These are phyloP conservation scores for Chromobotia macracanthus DNA, from an alignment of 2,797 vertebrate species.

Conservation along the genomic window DNA sequence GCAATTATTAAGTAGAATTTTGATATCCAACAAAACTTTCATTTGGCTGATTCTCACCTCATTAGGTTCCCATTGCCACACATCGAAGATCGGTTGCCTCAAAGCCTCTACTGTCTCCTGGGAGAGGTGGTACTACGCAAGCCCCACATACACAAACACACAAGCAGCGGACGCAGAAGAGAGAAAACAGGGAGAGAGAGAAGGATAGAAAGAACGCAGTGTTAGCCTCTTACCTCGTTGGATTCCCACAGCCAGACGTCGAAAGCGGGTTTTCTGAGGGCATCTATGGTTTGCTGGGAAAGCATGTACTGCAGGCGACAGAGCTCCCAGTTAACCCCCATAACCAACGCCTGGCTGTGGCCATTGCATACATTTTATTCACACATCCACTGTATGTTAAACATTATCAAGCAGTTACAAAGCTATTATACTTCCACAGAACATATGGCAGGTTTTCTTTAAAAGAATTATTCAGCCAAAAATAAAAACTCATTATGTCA, in stretches of 20 bases:
- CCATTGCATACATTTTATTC: slow-evolving; percentile 42
- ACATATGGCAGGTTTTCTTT: neutral
- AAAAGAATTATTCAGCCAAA: neutral
- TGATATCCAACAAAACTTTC: neutral
- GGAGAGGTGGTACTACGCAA: slow-evolving; percentile 87
- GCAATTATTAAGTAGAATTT: neutral
- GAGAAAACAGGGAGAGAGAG: slow-evolving; percentile 26
- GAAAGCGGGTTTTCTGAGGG: slow-evolving; percentile 86
- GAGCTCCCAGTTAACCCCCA: slow-evolving; percentile 62
- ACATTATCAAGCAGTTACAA: neutral
- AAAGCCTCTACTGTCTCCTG: slow-evolving; percentile 90
- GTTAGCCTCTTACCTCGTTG: slow-evolving; percentile 82
- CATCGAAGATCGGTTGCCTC: slow-evolving; percentile 90
- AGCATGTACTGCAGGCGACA: slow-evolving; percentile 84
- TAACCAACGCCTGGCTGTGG: slow-evolving; percentile 56
- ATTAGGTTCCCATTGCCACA: slow-evolving; percentile 94
- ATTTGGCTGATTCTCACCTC: slow-evolving; percentile 80
- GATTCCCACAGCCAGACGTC: slow-evolving; percentile 91
- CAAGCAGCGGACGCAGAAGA: slow-evolving; percentile 49
- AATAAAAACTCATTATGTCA: neutral
- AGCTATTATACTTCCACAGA: neutral
- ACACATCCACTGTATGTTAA: neutral
- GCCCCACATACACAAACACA: slow-evolving; percentile 53
- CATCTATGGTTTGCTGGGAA: slow-evolving; percentile 85
- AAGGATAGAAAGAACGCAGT: slow-evolving; percentile 19